Evolutionary conservation across 2,113 vertebrate species (phyloP).

Genomic region (Ahaetulla prasina): DNA sequence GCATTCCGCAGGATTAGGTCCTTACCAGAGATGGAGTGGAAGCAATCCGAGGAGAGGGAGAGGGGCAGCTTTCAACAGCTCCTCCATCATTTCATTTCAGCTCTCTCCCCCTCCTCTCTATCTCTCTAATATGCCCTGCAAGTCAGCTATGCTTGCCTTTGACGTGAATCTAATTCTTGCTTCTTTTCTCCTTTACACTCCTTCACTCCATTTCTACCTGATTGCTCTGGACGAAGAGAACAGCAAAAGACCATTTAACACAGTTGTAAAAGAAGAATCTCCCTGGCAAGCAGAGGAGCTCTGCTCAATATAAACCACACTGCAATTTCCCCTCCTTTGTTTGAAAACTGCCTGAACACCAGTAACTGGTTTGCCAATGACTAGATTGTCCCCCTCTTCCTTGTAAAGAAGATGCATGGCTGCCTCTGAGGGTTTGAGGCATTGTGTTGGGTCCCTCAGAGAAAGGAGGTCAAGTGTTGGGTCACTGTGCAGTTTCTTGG

Average conservation of each 20-base stretch:
- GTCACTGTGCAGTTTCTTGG: neutral
- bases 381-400: neutral
- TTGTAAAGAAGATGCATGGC: neutral
- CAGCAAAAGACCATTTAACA: neutral
- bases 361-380: slow-evolving; percentile 6
- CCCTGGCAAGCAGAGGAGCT: neutral
- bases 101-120: neutral
- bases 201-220: neutral
- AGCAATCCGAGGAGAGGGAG: rapidly evolving
- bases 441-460: neutral
- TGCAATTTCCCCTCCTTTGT: neutral
- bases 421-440: neutral
- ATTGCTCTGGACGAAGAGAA: neutral
- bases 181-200: slow-evolving; percentile 21
- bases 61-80: neutral
- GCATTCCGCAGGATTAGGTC: neutral
- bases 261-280: rapidly evolving
- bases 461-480: neutral
- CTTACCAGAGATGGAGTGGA: neutral
- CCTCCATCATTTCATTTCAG: neutral
- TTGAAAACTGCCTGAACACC: neutral
- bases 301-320: neutral
- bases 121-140: neutral
- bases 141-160: neutral
- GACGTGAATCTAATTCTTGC: slow-evolving; percentile 3